Evolutionary conservation across 2,888 invertebrate species (phyloP).

Genomic region (Himalopsyche tibetana): DNA sequence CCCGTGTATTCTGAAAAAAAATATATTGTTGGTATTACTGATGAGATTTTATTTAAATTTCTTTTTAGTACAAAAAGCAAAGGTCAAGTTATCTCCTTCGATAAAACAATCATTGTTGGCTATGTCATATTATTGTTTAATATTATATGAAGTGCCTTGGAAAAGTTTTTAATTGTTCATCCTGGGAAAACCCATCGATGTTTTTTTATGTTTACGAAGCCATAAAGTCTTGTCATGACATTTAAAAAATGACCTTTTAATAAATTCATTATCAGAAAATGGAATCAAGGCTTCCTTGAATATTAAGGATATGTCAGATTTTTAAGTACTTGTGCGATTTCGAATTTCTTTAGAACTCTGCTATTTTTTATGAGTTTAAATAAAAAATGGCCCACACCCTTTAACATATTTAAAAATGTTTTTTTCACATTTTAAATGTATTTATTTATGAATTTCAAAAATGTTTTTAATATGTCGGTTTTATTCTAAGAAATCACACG

Average conservation of each 20-base stretch:
- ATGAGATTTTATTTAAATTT: constrained; percentile 10
- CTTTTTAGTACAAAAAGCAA: background rate
- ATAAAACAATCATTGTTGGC: background rate
- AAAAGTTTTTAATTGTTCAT: constrained; percentile 5
- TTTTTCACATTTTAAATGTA: too few species aligned
- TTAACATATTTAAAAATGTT: too few species aligned
- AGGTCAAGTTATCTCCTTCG: constrained; percentile 23
- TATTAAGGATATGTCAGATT: too few species aligned
- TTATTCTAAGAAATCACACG: too few species aligned
- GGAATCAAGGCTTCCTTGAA: background rate
- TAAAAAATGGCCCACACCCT: too few species aligned
- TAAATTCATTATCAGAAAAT: constrained; percentile 42
- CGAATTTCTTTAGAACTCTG: too few species aligned
- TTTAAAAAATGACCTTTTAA: constrained; percentile 22
- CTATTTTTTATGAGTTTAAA: too few species aligned
- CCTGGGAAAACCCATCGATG: constrained; percentile 20
- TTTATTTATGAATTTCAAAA: too few species aligned
- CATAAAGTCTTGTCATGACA: constrained; percentile 29
- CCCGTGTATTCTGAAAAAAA: background rate
- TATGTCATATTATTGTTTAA: background rate
- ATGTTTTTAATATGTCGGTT: too few species aligned
- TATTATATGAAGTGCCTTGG: background rate
- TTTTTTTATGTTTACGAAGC: background rate
- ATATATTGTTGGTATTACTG: background rate
- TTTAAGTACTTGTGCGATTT: too few species aligned